These are phyloP conservation scores for Agrotis exclamationis DNA, from an alignment of 2,888 invertebrate genomes.

Conservation along the genomic window DNA sequence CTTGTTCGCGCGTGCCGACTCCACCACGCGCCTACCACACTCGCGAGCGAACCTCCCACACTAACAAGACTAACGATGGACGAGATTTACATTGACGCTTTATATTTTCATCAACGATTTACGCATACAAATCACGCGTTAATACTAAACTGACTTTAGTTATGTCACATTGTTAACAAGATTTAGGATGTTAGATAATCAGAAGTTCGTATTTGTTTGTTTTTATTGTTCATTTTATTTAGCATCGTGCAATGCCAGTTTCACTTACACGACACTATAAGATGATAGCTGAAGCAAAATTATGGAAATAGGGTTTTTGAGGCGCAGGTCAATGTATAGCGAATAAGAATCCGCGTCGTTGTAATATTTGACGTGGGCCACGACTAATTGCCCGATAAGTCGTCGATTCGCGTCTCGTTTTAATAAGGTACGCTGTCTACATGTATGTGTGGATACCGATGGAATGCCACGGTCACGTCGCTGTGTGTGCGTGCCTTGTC, in stretches of 20 bases:
- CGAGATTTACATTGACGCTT: constrained; percentile 78
- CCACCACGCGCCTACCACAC: constrained; percentile 70
- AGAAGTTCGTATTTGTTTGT: constrained; percentile 24
- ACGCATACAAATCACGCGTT: constrained; percentile 44
- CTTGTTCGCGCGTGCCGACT: constrained; percentile 84
- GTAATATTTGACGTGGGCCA: constrained; percentile 85
- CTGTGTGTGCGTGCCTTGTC: constrained; percentile 74
- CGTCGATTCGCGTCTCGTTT: constrained; percentile 91
- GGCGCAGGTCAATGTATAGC: constrained; percentile 80
- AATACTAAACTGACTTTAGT: constrained; percentile 39
- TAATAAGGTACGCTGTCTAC: constrained; percentile 90
- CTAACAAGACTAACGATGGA: constrained; percentile 57
- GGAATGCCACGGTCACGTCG: constrained; percentile 89
- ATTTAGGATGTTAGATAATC: constrained; percentile 19
- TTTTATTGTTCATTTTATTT: constrained; percentile 10
- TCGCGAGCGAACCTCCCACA: constrained; percentile 55
- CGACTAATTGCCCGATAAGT: constrained; percentile 91
- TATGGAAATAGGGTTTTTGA: constrained; percentile 3
- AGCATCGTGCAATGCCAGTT: constrained; percentile 2
- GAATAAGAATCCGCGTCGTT: constrained; percentile 76
- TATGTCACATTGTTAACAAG: constrained; percentile 46
- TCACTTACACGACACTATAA: constrained; percentile 1
- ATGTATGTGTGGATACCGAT: constrained; percentile 87
- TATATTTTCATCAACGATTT: constrained; percentile 57
- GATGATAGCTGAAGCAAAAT: background rate